Evolutionary conservation across 2,888 invertebrate genomes (phyloP), one percentile per base, ranked within the genome.

Genomic region (Lithophane leautieri): DNA sequence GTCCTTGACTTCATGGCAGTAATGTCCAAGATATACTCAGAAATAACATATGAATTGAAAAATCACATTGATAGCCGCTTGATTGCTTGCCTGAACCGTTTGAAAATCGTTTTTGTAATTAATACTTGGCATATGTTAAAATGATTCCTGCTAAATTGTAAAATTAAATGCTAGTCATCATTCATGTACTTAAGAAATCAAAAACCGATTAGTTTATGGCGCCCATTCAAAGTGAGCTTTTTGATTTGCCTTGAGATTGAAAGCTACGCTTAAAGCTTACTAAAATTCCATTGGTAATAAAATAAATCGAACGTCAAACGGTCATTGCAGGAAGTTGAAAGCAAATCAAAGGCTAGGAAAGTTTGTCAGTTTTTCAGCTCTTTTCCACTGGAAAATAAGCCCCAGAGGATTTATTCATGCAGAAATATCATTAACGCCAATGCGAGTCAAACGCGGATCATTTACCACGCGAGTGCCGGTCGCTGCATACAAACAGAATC

Each of bases 401-500:
- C 70, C 58, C 47, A 61, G 60, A 74, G 67, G 63, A 78, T 79
- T 88, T 78, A 81, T 88, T 87, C 86, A 86, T 86, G 87, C 82
- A 78, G 84, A 89, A 83, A 90, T 91, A 88, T 89, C 82, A 90
- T 90, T 90, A 90, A 85, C 82, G 89, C 85, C 87, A 87, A 86
- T 88, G 82, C 82, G 85, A 89, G 85, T 90, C 89, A 90, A 92
- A 90, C 88, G 85, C 76, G 87, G 89, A 92, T 92, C 89, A 90
- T 91, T 92, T 91, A 90, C 89, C 90, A 84, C 87, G 78, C 89
- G 86, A 89, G 83, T 89, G 90, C 89, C 85, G 81, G 82, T 85
- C 81, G 88, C 84, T 89, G 89, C 88, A 89, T 89, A 89, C 91
- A 93, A 93, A 92, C 90, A 90, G 91, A 92, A 92, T 92, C 90